Evolutionary conservation across 2,113 vertebrate genomes (phyloP), one percentile per base, ranked within the genome.

Genomic region (Tricholaema leucomelas): DNA sequence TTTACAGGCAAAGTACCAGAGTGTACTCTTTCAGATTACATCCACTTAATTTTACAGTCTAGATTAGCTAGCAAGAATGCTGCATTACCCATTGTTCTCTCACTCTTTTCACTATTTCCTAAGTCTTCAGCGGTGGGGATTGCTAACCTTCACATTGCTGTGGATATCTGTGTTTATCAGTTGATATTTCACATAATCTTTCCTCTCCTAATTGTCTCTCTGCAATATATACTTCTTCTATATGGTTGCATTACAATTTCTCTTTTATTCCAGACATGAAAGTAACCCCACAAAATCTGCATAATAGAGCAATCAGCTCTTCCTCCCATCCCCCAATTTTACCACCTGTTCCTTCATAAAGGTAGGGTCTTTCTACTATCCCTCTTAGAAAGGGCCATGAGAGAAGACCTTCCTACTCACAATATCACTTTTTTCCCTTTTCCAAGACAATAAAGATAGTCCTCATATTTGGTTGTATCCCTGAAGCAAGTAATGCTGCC

Each of bases 1-100:
- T 92, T 67, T 89, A 66, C 25, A 92, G 44, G 18, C 56, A 85
- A 89, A 89, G 28, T 8, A 92, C 18, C 13, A 55, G 89, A 76
- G 82, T 77, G 40, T 82, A 94, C 36, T 31, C 46, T 80, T 87
- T 14, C 40, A 82, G 91, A 85, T 77, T 70, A 52, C 30, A 89
- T 52, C 31, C 72, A 82, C 67, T 92, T 93, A 93, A 89, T 70
- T 87, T 84, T 35, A 61, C 31, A 66, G 67, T 73, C 81, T 61
- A 55, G 40, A 92, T 31, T 31, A 73, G 24, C 52, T 36, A 83
- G 63, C 28, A 78, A 42, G 74, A 87, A 82, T 33, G 27, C 21
- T 67, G 15, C 36, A 28, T 50, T 73, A 80, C 3, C 31, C 28
- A 66, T 42, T 89, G 94, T 76, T 82, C 72, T 66, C 52, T 58